Evolutionary conservation across 92 coral and sea anemone species (phyloP), one percentile per base, ranked within the genome.

Genomic region (Porites evermanni): DNA sequence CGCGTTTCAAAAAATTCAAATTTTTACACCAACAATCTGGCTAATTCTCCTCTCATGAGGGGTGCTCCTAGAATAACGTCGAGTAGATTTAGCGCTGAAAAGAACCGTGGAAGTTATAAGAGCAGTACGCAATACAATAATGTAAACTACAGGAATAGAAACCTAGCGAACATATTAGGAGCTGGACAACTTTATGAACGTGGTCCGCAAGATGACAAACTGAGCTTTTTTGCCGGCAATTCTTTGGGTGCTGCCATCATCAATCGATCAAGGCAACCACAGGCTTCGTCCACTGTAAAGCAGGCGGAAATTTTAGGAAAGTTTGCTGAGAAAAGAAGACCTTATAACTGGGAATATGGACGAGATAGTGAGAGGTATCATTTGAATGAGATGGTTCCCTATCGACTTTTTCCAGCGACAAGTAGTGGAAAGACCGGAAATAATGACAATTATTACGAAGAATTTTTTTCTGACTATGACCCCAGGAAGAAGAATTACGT

Each of bases 151-250:
- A 24, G 23, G 18, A 58, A 29, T 9, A 52, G 23, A 8, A 23
- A 77, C 69, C n/a, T 77, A 21, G 21, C 21, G 24, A 77, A 77
- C 52, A 4, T 14, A 6, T 52, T 19, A 32, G 17, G 7, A 58
- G 4, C 32, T 16, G 47, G 47, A 38, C 47, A 7, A 18, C 80
- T 52, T 58, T 9, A 77, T n/a, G 54, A 17, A 12, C 50, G 60
- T 53, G 67, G 68, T 26, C 53, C 44, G 4, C 83, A n/a, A 23
- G 66, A 47, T 54, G 50, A 79, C 66, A 64, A 79, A n/a, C 71
- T 79, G 14, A 79, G 72, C 83, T 66, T 61, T 79, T 79, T 19
- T 12, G 73, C 72, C 52, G 83, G 73, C n/a, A 79, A 24, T 53
- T 21, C 83, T 8, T 64, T 60, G 83, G 60, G 60, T 2, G 20